Base-by-base conservation (phyloP, 1,140 invertebrate species). In the Calephelis virginiensis region DNA sequence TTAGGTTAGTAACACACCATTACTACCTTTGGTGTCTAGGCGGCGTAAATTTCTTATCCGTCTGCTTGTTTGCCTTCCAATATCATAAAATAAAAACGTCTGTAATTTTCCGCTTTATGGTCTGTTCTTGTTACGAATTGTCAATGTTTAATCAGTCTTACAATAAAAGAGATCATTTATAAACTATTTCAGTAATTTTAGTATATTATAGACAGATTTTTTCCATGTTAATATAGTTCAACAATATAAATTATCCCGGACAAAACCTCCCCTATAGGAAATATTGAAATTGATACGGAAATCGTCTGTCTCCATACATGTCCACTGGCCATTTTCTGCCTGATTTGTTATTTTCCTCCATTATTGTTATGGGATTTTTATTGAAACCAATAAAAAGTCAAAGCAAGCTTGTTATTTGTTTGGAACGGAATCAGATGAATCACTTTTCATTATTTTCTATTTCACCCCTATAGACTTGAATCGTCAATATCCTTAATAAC, bases 221-320 rank as follows among this genome's bases (percentile, higher is more conserved):
- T 43, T 0, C 40, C 40, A 0, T 43, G 1, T 8, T 13, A 14
- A 53, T 53, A 17, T 53, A 47, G 17, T 48, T 64, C 48, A 63
- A 63, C 37, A 63, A 66, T 72, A 77, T 75, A 76, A 79, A 77
- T 76, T 74, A 69, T 50, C 61, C 61, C 49, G 66, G 64, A 69
- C 73, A 74, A 78, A 79, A 70, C 59, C 70, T 71, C 64, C 75
- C 75, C 67, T 64, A 72, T 71, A 73, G 76, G 73, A 79, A 79
- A 77, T 75, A 77, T 79, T 77, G 75, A 77, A 75, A 79, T 79
- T 75, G 77, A 71, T 69, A 68, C 73, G 77, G 77, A 79, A 77
- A 79, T 77, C 71, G 73, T 79, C 68, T 71, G 73, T 79, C 77
- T 77, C 56, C 73, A 70, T 73, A 69, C 62, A 73, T 69, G 72